Evolutionary conservation across 2,888 invertebrate genomes (phyloP), one percentile per base, ranked within the genome.

Genomic region (Cylindroiulus punctatus): DNA sequence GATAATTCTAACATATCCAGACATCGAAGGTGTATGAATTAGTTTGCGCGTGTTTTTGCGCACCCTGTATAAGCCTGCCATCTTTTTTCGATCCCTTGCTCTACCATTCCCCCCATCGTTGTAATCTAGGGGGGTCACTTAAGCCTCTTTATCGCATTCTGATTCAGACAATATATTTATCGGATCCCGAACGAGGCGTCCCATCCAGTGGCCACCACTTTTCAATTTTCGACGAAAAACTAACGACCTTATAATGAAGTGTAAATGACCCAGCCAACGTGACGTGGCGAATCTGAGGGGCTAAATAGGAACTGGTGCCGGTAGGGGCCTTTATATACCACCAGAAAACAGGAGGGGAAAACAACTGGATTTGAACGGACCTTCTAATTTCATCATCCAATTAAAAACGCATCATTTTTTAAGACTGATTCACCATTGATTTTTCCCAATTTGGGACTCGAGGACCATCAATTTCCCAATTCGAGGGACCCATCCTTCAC

Each of bases 171-270:
- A 65, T 65, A 10, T 65, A 65, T 65, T 65, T 65, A 65, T 65
- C 65, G 65, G 65, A 22, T 65, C 65, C 12, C 8, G 22, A 5
- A 26, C 44, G 12, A 44, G 44, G 14, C 44, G 14, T 26, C 65
- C 26, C 65, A 19, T 65, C 26, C 19, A 19, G 1, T 10, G 2
- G 7, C 22, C 65, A 65, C 65, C 65, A 26, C 65, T 65, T 65
- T 65, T 65, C 65, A 65, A 65, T 65, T 65, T 65, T 22, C 8
- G 26, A 26, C 26, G 65, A 22, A 65, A 65, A 65, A 65, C 26
- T 65, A 65, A 65, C 65, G 65, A 65, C 22, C 26, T 65, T 65
- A 65, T 65, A 65, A 65, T 65, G 65, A 65, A 65, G 65, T 65
- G 65, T 65, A 65, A 65, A 65, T 65, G 65, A 65, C 65, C 22